Percentiles rank a stretch among this genome's conserved stretches.
Conservation (phyloP, 2,797 vertebrate genomes). For the Anisognathus igniventris region DNA sequence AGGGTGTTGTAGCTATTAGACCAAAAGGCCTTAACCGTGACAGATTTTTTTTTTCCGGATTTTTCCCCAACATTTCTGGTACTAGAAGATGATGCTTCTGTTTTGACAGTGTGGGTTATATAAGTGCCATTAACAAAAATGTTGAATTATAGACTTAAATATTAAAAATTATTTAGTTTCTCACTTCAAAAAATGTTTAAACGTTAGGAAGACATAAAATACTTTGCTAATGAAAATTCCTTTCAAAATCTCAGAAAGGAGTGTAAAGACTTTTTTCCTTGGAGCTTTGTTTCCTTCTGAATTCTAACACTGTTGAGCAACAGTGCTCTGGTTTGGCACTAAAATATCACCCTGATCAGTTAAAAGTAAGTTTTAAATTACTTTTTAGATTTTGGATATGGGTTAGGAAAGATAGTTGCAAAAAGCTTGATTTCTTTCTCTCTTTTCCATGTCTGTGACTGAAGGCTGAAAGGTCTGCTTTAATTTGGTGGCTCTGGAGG, state of each 20-base stretch:
- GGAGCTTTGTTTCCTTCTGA: not conserved
- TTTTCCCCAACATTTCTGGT: not conserved
- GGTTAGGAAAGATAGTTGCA: not conserved
- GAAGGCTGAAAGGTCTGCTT: not conserved
- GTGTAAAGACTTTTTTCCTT: not conserved
- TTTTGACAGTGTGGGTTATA: not conserved
- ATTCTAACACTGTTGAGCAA: not conserved
- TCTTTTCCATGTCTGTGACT: not conserved
- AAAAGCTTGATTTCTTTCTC: not conserved
- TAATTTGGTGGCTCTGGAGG: not conserved
- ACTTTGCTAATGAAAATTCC: not conserved
- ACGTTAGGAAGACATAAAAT: not conserved
- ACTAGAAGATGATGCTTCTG: not conserved
- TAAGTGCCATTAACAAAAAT: not conserved
- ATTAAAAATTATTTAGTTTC: not conserved
- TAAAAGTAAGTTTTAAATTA: constrained; percentile 1
- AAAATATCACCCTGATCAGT: not conserved
- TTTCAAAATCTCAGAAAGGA: not conserved
- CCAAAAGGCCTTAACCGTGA: not conserved
- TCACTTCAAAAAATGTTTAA: not conserved
- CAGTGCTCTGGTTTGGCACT: not conserved
- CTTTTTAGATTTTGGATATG: not conserved
- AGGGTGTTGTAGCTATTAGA: not conserved
- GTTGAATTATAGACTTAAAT: not conserved
- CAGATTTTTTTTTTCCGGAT: not conserved